Percentiles rank a stretch among this genome's conserved stretches.
Evolutionary conservation across 2,888 invertebrate genomes (phyloP).

Genomic region (Acrobasis consociella): DNA sequence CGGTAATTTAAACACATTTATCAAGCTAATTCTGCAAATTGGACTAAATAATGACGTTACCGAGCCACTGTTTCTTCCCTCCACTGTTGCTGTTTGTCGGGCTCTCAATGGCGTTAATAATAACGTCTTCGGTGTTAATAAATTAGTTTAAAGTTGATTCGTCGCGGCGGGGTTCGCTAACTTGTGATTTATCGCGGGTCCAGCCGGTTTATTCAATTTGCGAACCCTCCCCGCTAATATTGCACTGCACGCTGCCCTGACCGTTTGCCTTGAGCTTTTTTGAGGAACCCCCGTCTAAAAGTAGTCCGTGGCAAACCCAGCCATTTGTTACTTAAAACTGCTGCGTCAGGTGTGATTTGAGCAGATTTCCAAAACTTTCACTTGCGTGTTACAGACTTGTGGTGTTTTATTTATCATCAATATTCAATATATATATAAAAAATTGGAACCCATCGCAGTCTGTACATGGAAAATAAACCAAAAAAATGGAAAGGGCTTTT

Average conservation of each 20-base stretch:
- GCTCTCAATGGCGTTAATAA: conserved; percentile 60
- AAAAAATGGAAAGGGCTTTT: too few species aligned
- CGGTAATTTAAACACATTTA: conserved; percentile 79
- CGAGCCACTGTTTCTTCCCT: conserved; percentile 54
- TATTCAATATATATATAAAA: too few species aligned
- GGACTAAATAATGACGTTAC: conserved; percentile 77
- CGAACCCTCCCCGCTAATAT: conserved; percentile 36
- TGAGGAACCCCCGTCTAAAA: neutral
- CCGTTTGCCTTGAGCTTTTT: conserved; percentile 8
- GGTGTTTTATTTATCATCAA: too few species aligned
- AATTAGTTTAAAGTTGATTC: conserved; percentile 65
- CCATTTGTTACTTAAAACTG: neutral
- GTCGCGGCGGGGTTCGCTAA: conserved; percentile 34
- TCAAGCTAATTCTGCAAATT: conserved; percentile 78
- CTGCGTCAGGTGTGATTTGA: neutral
- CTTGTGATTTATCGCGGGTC: conserved; percentile 45
- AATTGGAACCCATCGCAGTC: too few species aligned
- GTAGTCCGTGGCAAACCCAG: neutral
- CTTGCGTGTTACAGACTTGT: too few species aligned
- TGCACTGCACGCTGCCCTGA: conserved; percentile 3
- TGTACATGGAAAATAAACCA: too few species aligned
- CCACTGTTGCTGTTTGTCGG: conserved; percentile 54
- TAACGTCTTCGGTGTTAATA: conserved; percentile 62
- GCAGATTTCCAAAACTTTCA: too few species aligned
- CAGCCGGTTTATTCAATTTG: conserved; percentile 44